A percentile compares a stretch with the other conserved stretches of the same genome.
phyloP scores from a whole-genome alignment of 2,888 invertebrate genomes.

The Pristionchus japonicus region DNA sequence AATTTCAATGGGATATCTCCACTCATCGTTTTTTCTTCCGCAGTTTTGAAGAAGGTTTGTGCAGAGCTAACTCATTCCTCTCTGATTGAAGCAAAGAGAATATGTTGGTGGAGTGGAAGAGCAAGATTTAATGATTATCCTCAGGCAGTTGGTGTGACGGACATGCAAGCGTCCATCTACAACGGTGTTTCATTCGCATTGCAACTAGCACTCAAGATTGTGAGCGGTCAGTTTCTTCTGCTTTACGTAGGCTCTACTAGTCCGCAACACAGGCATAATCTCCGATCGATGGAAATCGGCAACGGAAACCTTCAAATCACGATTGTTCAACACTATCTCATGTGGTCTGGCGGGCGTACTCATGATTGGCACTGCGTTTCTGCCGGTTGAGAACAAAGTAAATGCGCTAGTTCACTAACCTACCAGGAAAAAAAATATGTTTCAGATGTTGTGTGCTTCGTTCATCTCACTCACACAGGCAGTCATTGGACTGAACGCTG shows the following conservation, averaged over 20 bases:
- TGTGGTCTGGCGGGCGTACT: constrained; percentile 53
- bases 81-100: background rate
- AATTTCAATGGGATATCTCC: constrained; percentile 55
- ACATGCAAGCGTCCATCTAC: constrained; percentile 47
- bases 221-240: constrained; percentile 53
- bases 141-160: constrained; percentile 49
- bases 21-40: constrained; percentile 50
- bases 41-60: constrained; percentile 47
- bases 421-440: too few species aligned
- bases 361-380: constrained; percentile 50
- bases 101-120: too few species aligned
- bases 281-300: constrained; percentile 35
- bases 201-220: constrained; percentile 51
- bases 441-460: constrained; percentile 47
- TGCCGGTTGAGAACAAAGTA: constrained; percentile 50
- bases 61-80: background rate
- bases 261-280: background rate
- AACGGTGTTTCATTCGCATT: constrained; percentile 50
- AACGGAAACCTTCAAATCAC: constrained; percentile 44
- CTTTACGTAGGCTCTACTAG: too few species aligned
- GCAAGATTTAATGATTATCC: background rate
- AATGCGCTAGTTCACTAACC: too few species aligned
- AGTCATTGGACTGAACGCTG: constrained; percentile 53
- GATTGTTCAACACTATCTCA: constrained; percentile 54
- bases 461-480: constrained; percentile 50